Conservation (phyloP, 2,888 invertebrate species). For the Caenorhabditis sinica region DNA sequence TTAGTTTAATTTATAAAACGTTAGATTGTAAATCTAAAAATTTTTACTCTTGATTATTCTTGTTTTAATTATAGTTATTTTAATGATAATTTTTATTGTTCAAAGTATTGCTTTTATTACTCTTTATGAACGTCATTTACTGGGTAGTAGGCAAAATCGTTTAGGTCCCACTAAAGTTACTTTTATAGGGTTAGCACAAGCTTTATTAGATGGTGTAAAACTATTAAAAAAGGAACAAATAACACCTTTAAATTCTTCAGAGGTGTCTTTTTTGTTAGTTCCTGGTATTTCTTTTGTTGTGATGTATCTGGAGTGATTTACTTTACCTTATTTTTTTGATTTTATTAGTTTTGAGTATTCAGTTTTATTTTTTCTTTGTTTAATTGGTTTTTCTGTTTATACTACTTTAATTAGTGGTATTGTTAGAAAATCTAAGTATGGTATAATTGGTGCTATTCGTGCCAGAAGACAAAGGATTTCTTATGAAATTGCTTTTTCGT, state of each 20-base stretch:
- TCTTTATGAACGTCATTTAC: slow-evolving; percentile 76
- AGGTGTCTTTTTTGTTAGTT: slow-evolving; percentile 76
- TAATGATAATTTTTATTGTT: slow-evolving; percentile 75
- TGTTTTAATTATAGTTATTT: slow-evolving; percentile 66
- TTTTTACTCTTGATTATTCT: slow-evolving; percentile 72
- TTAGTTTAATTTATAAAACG: slow-evolving; percentile 75
- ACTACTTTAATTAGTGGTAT: slow-evolving; percentile 74
- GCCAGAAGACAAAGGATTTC: slow-evolving; percentile 77
- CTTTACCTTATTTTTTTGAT: slow-evolving; percentile 71
- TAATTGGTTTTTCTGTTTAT: slow-evolving; percentile 77
- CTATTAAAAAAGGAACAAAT: slow-evolving; percentile 76
- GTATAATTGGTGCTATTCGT: slow-evolving; percentile 78
- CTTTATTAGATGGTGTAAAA: slow-evolving; percentile 79
- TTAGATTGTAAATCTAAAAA: slow-evolving; percentile 79
- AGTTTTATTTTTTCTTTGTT: slow-evolving; percentile 76
- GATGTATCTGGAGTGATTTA: slow-evolving; percentile 73
- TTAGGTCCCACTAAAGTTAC: slow-evolving; percentile 77
- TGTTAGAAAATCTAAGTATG: slow-evolving; percentile 78
- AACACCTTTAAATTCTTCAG: slow-evolving; percentile 71
- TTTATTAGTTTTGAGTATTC: slow-evolving; percentile 77
- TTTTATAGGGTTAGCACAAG: slow-evolving; percentile 76
- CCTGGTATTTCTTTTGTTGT: slow-evolving; percentile 75
- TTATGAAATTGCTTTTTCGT: slow-evolving; percentile 79
- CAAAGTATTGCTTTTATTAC: slow-evolving; percentile 79
- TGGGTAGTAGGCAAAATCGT: slow-evolving; percentile 77